Conservation (phyloP, 2,888 invertebrate genomes). For the Dryadula phaetusa region DNA sequence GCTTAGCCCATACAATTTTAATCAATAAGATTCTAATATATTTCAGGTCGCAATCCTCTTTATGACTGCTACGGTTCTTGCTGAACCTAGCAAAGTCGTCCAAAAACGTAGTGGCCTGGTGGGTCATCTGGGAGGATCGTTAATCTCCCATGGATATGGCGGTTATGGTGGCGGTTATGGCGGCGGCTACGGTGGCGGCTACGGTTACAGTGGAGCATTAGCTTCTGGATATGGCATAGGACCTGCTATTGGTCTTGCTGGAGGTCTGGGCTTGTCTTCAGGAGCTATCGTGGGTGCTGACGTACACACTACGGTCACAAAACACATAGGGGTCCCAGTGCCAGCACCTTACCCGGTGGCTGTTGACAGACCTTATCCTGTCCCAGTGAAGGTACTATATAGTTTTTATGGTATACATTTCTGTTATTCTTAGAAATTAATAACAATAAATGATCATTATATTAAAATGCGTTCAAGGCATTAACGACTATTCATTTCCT, state of each 20-base stretch:
- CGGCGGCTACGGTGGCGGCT: constrained; percentile 48
- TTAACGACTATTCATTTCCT: no score
- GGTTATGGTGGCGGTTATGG: constrained; percentile 45
- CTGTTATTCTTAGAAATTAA: not conserved
- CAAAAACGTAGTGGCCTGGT: constrained; percentile 75
- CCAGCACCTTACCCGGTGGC: constrained; percentile 79
- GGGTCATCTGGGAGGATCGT: constrained; percentile 65
- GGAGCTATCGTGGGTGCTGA: constrained; percentile 71
- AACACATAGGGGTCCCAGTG: constrained; percentile 77
- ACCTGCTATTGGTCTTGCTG: constrained; percentile 28
- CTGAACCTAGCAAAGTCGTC: constrained; percentile 74
- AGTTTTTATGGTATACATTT: not conserved
- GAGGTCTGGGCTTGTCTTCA: constrained; percentile 34
- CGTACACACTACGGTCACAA: constrained; percentile 79
- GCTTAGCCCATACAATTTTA: not conserved
- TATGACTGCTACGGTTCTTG: constrained; percentile 69
- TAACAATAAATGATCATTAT: no score
- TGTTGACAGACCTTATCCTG: constrained; percentile 77
- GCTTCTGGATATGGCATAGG: constrained; percentile 41
- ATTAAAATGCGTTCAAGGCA: no score
- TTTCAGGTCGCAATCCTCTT: constrained; percentile 70
- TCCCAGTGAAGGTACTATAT: constrained; percentile 68
- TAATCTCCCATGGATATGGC: constrained; percentile 50
- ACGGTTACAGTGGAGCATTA: constrained; percentile 24
- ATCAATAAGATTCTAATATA: not conserved